Evolutionary conservation across 2,888 invertebrate genomes (phyloP).

Genomic region (Mesorhabditis belari): DNA sequence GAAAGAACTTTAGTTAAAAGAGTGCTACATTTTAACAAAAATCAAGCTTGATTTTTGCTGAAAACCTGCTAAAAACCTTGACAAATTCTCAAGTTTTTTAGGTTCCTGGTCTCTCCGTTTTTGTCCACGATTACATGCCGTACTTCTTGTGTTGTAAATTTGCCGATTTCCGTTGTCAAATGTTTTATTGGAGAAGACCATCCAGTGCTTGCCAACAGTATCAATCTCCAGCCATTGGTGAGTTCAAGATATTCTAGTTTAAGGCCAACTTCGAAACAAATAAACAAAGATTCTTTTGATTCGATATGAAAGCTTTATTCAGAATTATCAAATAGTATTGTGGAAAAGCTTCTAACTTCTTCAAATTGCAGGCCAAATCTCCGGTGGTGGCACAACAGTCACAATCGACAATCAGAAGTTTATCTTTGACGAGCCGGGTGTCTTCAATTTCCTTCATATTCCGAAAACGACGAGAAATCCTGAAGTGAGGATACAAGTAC

Average conservation of each 20-base stretch:
- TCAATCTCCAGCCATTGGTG: constrained; percentile 46
- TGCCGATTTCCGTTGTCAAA: constrained; percentile 88
- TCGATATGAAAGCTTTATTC: no score
- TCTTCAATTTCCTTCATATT: constrained; percentile 46
- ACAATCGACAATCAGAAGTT: constrained; percentile 78
- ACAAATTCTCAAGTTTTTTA: constrained; percentile 19
- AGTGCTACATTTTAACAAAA: constrained; percentile 2
- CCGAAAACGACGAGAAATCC: constrained; percentile 40
- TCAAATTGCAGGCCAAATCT: constrained; percentile 66
- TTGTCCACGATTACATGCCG: constrained; percentile 89
- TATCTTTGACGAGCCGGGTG: constrained; percentile 79
- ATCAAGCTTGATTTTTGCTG: constrained; percentile 3
- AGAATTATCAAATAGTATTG: no score
- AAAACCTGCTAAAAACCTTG: no score
- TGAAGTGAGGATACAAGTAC: constrained; percentile 46
- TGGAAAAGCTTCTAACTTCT: not conserved
- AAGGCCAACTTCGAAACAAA: no score
- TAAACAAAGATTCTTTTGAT: no score
- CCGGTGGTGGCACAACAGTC: constrained; percentile 84
- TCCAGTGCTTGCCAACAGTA: constrained; percentile 84
- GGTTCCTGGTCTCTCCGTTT: constrained; percentile 86
- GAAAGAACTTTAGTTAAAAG: not conserved
- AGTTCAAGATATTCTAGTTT: no score
- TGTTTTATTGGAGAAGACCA: constrained; percentile 79
- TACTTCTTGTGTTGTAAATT: constrained; percentile 90